Evolutionary conservation across 2,888 invertebrate species (phyloP), one percentile per base, ranked within the genome.

Genomic region (Myopa tessellatipennis): DNA sequence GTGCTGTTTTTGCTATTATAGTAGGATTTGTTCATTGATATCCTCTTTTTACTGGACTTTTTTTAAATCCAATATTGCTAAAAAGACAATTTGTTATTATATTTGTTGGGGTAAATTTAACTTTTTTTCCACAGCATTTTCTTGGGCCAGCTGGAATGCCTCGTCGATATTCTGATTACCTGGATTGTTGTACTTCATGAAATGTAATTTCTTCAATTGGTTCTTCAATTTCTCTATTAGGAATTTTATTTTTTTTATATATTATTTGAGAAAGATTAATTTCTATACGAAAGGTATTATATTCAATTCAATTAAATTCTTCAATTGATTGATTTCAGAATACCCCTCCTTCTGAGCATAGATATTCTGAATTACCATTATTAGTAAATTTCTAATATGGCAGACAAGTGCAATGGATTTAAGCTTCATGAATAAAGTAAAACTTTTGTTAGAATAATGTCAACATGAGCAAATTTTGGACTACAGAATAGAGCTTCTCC

Each of bases 111-210:
- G 94, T 95, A 83, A 95, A 95, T 90, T 86, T 94, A 91, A 95
- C 94, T 0, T 93, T 95, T 88, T 95, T 95, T n/a, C 94, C 95
- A 0, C 93, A 94, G 91, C 94, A 95, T 90, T 95, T 95, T 84
- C 87, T 93, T 89, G 93, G 93, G 74, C 86, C 93, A 89, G 91
- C 90, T 45, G 93, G 93, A 0, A 94, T 95, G 89, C 95, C 94
- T 69, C 94, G 95, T 77, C 94, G 95, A 79, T 94, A 94, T 74
- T 92, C 93, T 4, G 93, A 94, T 87, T 94, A 94, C 75, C 93
- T 93, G 0, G 93, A 26, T 2, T 26, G 26, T 26, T 26, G 2
- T 26, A 26, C 26, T 26, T 26, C 26, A 26, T 26, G 26, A 26
- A 26, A 26, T 26, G 26, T 26, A 26, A 26, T 26, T 26, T 26